phyloP scores from a whole-genome alignment of 2,888 invertebrate genomes.

The Athetis lepigone region DNA sequence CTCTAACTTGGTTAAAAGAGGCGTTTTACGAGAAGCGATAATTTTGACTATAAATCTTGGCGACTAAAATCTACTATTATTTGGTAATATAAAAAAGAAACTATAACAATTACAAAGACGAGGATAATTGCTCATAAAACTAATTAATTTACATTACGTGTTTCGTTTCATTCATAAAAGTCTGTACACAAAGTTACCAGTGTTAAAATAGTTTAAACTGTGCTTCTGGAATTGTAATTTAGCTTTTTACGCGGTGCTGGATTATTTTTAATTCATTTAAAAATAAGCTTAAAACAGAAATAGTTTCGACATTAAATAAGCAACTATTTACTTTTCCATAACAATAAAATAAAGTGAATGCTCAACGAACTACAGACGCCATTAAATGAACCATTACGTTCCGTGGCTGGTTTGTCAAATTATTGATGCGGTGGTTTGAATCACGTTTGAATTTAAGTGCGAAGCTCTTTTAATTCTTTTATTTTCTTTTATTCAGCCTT shows the following conservation, averaged over 20 bases:
- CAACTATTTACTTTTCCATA: not conserved
- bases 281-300: not conserved
- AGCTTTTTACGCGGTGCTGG: not conserved
- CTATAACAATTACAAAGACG: slow-evolving; percentile 12
- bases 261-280: not conserved
- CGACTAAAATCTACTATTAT: not conserved
- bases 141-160: slow-evolving; percentile 59
- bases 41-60: slow-evolving; percentile 19
- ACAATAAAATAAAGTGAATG: slow-evolving; percentile 74
- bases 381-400: slow-evolving; percentile 74
- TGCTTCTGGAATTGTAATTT: not conserved
- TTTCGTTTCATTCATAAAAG: slow-evolving; percentile 65
- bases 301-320: not conserved
- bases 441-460: slow-evolving; percentile 89
- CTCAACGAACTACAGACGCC: slow-evolving; percentile 81
- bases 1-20: slow-evolving; percentile 29
- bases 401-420: slow-evolving; percentile 85
- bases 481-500: slow-evolving; percentile 63
- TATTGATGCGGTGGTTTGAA: slow-evolving; percentile 91
- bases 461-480: slow-evolving; percentile 79
- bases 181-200: slow-evolving; percentile 79
- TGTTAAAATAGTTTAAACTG: slow-evolving; percentile 36
- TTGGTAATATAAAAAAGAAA: slow-evolving; percentile 27
- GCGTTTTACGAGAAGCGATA: slow-evolving; percentile 19
- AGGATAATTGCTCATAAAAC: slow-evolving; percentile 53